These are phyloP conservation scores for Paedocypris micromegethes DNA, from an alignment of 2,797 vertebrate genomes.

Conservation along the genomic window DNA sequence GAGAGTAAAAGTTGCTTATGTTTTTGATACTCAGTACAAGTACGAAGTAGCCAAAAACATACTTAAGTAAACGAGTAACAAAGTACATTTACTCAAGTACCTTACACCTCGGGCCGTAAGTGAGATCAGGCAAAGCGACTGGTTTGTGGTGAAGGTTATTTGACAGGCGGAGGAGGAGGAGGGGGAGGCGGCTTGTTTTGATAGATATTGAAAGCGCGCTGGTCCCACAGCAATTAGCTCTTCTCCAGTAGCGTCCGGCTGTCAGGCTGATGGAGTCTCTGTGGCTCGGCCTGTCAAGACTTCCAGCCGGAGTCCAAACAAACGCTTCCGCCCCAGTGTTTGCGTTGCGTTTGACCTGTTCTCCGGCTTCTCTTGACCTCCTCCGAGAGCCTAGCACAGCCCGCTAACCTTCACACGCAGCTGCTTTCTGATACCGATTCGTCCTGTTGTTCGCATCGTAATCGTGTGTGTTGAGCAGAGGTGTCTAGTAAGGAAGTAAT, in stretches of 20 bases:
- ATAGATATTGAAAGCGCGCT: conserved; percentile 65
- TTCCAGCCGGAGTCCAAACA: conserved; percentile 61
- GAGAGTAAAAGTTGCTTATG: too few species aligned
- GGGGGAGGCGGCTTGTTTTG: conserved; percentile 45
- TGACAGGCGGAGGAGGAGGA: conserved; percentile 25
- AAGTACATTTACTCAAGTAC: too few species aligned
- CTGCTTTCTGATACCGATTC: too few species aligned
- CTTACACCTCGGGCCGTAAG: background rate
- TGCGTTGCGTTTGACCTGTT: conserved; percentile 61
- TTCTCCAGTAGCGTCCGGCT: conserved; percentile 63
- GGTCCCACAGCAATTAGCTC: conserved; percentile 75
- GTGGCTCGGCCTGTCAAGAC: conserved; percentile 54
- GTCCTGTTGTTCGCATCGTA: too few species aligned
- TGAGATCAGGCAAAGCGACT: background rate
- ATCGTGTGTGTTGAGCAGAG: too few species aligned
- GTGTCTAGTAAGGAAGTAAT: too few species aligned
- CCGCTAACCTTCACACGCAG: background rate
- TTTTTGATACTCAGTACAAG: too few species aligned
- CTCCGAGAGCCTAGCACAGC: background rate
- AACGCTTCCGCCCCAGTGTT: conserved; percentile 63
- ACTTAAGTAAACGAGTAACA: too few species aligned
- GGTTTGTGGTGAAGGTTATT: conserved; percentile 64
- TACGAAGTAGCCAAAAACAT: too few species aligned
- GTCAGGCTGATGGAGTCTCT: conserved; percentile 69
- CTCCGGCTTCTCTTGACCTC: conserved; percentile 17